Conservation (phyloP, 2,888 invertebrate genomes). For the Epiblema foenella region DNA sequence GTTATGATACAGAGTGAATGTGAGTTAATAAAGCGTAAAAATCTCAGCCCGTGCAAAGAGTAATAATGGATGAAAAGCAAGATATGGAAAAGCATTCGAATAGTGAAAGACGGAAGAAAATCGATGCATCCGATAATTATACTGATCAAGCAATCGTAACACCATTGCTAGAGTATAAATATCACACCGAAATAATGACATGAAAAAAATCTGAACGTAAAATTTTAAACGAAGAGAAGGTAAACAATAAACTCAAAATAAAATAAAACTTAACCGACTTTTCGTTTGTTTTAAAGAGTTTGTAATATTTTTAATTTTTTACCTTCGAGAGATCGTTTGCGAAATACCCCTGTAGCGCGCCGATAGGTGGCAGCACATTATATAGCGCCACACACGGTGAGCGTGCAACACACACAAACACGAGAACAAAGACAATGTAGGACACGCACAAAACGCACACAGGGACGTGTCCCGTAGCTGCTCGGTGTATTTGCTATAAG, state of each 20-base stretch:
- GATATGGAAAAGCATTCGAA: conserved; percentile 82
- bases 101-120: conserved; percentile 76
- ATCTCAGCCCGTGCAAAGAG: conserved; percentile 82
- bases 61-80: conserved; percentile 81
- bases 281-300: conserved; percentile 69
- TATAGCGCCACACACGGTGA: conserved; percentile 84
- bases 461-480: conserved; percentile 76
- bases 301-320: conserved; percentile 86
- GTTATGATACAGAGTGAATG: conserved; percentile 80
- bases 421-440: conserved; percentile 85
- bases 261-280: conserved; percentile 72
- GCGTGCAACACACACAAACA: conserved; percentile 86
- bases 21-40: conserved; percentile 78
- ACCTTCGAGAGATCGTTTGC: conserved; percentile 98
- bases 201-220: conserved; percentile 65
- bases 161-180: conserved; percentile 65
- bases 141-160: conserved; percentile 57
- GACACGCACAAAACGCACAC: conserved; percentile 84
- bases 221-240: conserved; percentile 56
- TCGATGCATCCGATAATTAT: conserved; percentile 68
- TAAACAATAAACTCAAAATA: conserved; percentile 66
- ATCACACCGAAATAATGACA: conserved; percentile 70
- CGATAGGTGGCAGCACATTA: conserved; percentile 81
- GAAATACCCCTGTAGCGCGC: conserved; percentile 93
- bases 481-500: conserved; percentile 83